A percentile compares a stretch with the other conserved stretches of the same genome.
Evolutionary conservation across 2,888 invertebrate genomes (phyloP).

Genomic region (Philopedon plagiatum): DNA sequence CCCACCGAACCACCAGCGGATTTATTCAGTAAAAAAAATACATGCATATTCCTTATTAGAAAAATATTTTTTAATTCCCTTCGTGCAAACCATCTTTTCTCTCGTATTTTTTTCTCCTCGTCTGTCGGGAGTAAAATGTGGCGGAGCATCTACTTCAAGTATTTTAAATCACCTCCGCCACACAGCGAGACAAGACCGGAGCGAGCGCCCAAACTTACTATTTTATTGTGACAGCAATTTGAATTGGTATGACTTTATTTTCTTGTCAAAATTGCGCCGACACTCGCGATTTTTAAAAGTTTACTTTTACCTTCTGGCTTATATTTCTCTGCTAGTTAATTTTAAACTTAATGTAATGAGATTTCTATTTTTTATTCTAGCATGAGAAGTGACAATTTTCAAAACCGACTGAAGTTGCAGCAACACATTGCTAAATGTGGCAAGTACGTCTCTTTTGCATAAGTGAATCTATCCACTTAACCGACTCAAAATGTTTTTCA

Average conservation of each 20-base stretch:
- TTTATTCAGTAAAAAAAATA: neutral
- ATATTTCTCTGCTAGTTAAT: neutral
- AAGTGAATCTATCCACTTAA: too few relatives aligned
- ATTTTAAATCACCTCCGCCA: constrained; percentile 32
- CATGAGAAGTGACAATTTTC: too few relatives aligned
- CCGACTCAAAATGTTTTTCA: too few relatives aligned
- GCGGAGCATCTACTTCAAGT: constrained; percentile 19
- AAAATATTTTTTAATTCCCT: too few relatives aligned
- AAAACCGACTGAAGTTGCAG: too few relatives aligned
- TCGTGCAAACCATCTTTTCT: constrained; percentile 8
- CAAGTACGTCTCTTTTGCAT: too few relatives aligned
- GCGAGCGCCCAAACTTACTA: constrained; percentile 23
- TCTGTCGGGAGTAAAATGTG: constrained; percentile 24
- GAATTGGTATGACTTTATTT: constrained; percentile 31
- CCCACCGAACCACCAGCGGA: too few relatives aligned
- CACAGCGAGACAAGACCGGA: constrained; percentile 29
- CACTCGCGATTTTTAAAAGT: constrained; percentile 18
- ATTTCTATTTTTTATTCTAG: too few relatives aligned
- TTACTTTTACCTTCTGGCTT: neutral
- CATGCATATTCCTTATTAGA: neutral
- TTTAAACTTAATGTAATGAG: too few relatives aligned
- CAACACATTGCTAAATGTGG: too few relatives aligned
- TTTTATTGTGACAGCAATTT: constrained; percentile 35
- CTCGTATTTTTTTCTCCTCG: constrained; percentile 1
- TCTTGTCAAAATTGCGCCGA: constrained; percentile 26